phyloP scores from a whole-genome alignment of 2,113 vertebrate genomes.

The Python bivittatus region DNA sequence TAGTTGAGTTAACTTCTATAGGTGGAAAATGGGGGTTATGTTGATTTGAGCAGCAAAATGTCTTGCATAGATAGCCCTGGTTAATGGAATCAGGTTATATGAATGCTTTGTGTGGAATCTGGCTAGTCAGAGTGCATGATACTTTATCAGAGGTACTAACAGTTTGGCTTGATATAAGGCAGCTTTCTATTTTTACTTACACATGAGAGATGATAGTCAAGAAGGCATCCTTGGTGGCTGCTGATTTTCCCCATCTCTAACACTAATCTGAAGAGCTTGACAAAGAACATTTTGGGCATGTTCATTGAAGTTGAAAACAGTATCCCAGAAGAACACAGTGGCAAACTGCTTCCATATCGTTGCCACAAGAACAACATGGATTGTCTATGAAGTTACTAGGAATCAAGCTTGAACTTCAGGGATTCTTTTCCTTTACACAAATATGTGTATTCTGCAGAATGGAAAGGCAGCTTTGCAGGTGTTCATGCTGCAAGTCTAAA shows the following conservation, averaged over 20 bases:
- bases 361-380: neutral
- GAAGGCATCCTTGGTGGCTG: neutral
- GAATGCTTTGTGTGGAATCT: neutral
- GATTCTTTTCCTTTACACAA: neutral
- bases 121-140: neutral
- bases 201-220: neutral
- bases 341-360: neutral
- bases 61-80: neutral
- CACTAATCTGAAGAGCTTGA: neutral
- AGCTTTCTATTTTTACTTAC: neutral
- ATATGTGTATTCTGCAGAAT: neutral
- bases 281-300: neutral
- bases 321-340: neutral
- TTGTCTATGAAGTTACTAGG: neutral
- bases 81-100: neutral
- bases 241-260: neutral
- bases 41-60: neutral
- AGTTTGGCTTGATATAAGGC: neutral
- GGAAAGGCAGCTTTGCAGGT: neutral
- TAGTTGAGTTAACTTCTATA: neutral
- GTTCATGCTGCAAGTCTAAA: neutral
- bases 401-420: neutral
- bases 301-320: neutral
- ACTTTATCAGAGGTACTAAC: neutral
- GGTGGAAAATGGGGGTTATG: neutral